Conservation (phyloP, 2,797 vertebrate species). For the Sebastes itinus region DNA sequence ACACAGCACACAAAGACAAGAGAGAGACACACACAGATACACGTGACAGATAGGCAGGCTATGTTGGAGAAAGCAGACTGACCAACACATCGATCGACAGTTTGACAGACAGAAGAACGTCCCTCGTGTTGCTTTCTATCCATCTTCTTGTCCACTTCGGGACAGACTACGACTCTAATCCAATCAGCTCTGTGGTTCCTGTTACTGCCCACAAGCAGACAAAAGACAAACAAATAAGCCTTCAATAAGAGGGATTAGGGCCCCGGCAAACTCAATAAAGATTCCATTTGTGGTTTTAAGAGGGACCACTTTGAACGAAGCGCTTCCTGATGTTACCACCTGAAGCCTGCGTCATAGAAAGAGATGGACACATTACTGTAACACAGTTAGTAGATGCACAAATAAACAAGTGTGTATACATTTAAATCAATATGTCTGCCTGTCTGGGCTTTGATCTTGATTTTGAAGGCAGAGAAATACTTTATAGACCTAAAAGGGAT, state of each 20-base stretch:
- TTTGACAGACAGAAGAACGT: conserved; percentile 45
- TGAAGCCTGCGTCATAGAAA: conserved; percentile 48
- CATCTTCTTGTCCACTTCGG: conserved; percentile 44
- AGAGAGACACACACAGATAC: not conserved
- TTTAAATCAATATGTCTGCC: conserved; percentile 54
- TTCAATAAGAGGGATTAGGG: conserved; percentile 76
- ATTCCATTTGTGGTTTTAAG: conserved; percentile 77
- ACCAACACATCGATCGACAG: conserved; percentile 31
- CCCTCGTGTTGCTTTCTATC: conserved; percentile 49
- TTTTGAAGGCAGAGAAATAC: conserved; percentile 4
- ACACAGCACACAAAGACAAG: not conserved
- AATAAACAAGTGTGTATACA: conserved; percentile 38
- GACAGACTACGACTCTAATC: conserved; percentile 60
- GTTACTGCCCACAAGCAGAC: conserved; percentile 71
- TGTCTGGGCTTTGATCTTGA: conserved; percentile 35
- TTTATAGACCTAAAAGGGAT: not conserved
- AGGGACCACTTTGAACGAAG: conserved; percentile 64
- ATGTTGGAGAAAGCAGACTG: conserved; percentile 25
- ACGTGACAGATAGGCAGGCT: conserved; percentile 2
- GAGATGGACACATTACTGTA: conserved; percentile 62
- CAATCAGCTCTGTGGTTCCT: conserved; percentile 65
- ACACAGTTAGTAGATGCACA: conserved; percentile 59
- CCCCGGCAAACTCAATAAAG: conserved; percentile 75
- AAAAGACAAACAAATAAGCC: conserved; percentile 77
- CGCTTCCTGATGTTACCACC: conserved; percentile 68